These are phyloP conservation scores for Ceyx margarethae DNA, from an alignment of 2,113 vertebrate genomes.

Conservation along the genomic window DNA sequence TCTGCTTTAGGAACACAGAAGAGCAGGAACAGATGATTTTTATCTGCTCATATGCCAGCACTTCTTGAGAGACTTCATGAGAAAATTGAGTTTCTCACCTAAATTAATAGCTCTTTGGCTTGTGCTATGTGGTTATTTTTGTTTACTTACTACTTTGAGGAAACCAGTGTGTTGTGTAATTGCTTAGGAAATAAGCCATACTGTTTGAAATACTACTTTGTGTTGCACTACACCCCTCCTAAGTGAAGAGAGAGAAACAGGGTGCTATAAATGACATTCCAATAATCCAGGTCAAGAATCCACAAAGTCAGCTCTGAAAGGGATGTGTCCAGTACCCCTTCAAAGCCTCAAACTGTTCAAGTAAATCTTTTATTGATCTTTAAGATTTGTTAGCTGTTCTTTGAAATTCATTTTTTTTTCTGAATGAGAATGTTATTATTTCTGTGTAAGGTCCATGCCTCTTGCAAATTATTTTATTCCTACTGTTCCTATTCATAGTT, in stretches of 20 bases:
- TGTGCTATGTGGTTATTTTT: neutral
- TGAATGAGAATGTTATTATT: neutral
- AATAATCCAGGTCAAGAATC: neutral
- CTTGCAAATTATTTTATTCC: neutral
- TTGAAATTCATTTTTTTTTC: conserved; percentile 57
- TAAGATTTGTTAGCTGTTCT: conserved; percentile 52
- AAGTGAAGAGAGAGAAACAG: neutral
- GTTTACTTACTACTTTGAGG: neutral
- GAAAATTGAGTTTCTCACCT: neutral
- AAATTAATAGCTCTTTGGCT: neutral
- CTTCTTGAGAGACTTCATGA: neutral
- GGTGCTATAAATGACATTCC: neutral
- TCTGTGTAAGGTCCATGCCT: neutral
- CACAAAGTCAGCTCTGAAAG: neutral
- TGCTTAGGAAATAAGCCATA: neutral
- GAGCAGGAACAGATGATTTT: neutral
- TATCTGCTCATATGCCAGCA: neutral
- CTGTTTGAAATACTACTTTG: neutral
- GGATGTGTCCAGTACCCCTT: neutral
- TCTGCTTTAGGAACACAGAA: neutral
- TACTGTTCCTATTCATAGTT: neutral
- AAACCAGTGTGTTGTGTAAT: neutral
- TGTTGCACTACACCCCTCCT: neutral
- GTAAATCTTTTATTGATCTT: conserved; percentile 45
- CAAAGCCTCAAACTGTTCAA: conserved; percentile 24